Evolutionary conservation across 2,797 vertebrate genomes (phyloP).

Genomic region (Schizopygopsis malacanthus): DNA sequence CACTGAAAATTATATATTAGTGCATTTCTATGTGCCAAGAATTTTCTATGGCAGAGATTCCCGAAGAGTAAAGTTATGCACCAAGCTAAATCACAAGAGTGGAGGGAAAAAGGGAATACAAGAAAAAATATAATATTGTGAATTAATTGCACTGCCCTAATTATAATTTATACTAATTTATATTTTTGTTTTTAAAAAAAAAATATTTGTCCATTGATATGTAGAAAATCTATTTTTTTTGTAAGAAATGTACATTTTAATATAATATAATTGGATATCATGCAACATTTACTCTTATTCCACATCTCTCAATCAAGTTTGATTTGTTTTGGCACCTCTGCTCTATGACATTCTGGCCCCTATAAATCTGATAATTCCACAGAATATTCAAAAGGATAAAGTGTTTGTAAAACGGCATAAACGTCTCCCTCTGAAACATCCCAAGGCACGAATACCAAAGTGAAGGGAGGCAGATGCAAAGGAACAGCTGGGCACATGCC

Average conservation of each 20-base stretch:
- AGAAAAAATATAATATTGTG: too few relatives aligned
- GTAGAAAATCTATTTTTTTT: background rate
- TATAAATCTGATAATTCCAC: background rate
- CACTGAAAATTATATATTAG: background rate
- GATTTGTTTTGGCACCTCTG: background rate
- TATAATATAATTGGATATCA: background rate
- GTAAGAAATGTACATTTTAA: background rate
- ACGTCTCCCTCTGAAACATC: constrained; percentile 6
- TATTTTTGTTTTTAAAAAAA: background rate
- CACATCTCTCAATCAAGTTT: background rate
- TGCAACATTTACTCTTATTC: background rate
- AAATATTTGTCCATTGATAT: background rate
- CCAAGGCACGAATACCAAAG: constrained; percentile 36
- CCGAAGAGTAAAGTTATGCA: too few relatives aligned
- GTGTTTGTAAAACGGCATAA: constrained; percentile 4
- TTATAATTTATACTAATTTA: background rate
- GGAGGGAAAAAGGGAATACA: accelerated
- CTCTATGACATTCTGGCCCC: background rate
- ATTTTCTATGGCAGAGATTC: background rate
- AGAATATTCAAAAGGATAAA: constrained; percentile 6
- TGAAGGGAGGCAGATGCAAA: constrained; percentile 35
- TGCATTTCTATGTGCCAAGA: background rate
- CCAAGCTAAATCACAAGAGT: background rate
- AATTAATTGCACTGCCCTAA: too few relatives aligned
- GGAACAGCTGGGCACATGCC: constrained; percentile 35